Percentiles rank a stretch among this genome's conserved stretches.
These are phyloP conservation scores for Lates calcarifer DNA, from an alignment of 2,113 vertebrate genomes.

Conservation along the genomic window DNA sequence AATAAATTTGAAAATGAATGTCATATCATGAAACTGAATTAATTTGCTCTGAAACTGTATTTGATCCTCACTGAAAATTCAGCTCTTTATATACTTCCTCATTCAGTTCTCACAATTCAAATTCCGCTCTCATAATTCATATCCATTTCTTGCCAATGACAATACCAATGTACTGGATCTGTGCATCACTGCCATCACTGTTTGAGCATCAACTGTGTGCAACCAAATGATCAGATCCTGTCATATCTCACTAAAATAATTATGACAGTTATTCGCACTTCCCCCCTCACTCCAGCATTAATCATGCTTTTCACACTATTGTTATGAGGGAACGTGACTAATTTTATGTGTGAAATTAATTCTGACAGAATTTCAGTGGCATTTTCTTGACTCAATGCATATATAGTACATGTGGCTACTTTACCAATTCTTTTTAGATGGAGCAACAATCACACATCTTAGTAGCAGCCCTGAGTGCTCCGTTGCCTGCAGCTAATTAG, in stretches of 20 bases:
- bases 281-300: neutral
- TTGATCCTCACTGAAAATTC: too few relatives aligned
- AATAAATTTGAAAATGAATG: too few relatives aligned
- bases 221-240: neutral
- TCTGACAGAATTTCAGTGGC: slow-evolving; percentile 19
- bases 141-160: too few relatives aligned
- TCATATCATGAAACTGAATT: too few relatives aligned
- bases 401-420: neutral
- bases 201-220: neutral
- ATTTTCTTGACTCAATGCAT: slow-evolving; percentile 1
- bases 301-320: slow-evolving; percentile 42
- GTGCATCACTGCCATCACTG: too few relatives aligned
- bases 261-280: slow-evolving; percentile 2
- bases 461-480: neutral
- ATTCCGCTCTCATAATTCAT: too few relatives aligned
- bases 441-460: slow-evolving; percentile 8
- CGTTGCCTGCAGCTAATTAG: slow-evolving; percentile 30
- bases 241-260: slow-evolving; percentile 24
- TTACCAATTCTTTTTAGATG: neutral
- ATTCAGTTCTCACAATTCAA: too few relatives aligned
- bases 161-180: neutral
- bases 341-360: slow-evolving; percentile 40
- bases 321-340: slow-evolving; percentile 30
- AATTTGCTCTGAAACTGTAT: too few relatives aligned
- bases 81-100: too few relatives aligned